Evolutionary conservation across 2,888 invertebrate genomes (phyloP), one percentile per base, ranked within the genome.

Genomic region (Heliconius aoede): DNA sequence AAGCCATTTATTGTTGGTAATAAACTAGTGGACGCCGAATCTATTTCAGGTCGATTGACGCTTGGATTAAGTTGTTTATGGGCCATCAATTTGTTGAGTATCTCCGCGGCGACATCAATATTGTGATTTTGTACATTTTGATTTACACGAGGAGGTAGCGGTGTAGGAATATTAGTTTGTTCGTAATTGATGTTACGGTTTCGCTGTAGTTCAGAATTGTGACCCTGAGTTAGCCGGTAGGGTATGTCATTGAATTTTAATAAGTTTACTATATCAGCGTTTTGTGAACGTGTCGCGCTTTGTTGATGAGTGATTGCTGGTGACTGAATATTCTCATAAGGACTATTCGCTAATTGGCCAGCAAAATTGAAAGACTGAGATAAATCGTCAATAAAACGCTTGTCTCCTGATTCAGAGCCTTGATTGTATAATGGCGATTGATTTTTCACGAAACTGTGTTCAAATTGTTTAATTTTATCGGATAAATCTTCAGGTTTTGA

Each of bases 1-100:
- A 93, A 91, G 7, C 94, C 95, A 83, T 95, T 94, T 30, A 95
- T 92, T 1, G 90, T 94, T 4, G 94, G 90, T 67, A 94, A 40
- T 69, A 87, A 80, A 61, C 85, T 85, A n/a, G 82, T 82, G 24
- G 83, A 79, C 83, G 91, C 90, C 32, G 86, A 74, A 72, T 93
- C 91, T 24, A 89, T 82, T 74, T 93, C 92, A 18, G 91, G 93
- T 79, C 90, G 88, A 26, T 88, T 91, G 15, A 85, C 72, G 80
- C 83, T 85, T 32, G 86, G 72, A 40, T 83, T 81, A 15, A 83
- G 82, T 82, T 88, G 90, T 82, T 93, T 94, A 80, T 87, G 90
- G 60, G 87, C 81, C 77, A 93, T 83, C 51, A 92, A 81, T 81
- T 93, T 94, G 77, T 84, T 91, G 0, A 94, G 83, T 76, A 93